These are phyloP conservation scores for Pogonocherus hispidulus DNA, from an alignment of 2,888 invertebrate species.

Conservation along the genomic window DNA sequence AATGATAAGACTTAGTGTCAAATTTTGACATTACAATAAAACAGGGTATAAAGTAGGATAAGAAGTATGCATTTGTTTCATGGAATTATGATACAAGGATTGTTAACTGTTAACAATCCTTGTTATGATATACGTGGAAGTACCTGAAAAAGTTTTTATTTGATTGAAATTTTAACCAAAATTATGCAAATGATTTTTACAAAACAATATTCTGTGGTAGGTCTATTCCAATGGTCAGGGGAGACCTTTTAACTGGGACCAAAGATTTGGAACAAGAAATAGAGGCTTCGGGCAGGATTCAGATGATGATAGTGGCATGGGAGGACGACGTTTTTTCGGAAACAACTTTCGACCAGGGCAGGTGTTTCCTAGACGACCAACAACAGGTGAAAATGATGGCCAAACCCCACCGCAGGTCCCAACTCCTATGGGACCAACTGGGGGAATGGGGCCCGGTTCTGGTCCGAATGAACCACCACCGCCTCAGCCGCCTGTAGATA, in stretches of 20 bases:
- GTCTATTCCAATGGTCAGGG: background rate
- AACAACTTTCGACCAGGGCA: background rate
- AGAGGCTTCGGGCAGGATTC: background rate
- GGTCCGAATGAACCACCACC: background rate
- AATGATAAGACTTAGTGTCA: too few relatives aligned
- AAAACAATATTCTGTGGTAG: background rate
- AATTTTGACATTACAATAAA: too few relatives aligned
- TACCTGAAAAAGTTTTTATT: too few relatives aligned
- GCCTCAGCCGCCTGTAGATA: background rate
- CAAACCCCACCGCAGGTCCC: background rate
- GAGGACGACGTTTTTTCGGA: background rate
- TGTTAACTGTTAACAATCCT: too few relatives aligned
- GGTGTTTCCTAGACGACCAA: background rate
- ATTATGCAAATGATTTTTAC: too few relatives aligned
- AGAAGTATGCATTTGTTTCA: too few relatives aligned
- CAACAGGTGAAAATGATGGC: background rate
- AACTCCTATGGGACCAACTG: background rate
- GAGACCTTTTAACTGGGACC: slow-evolving; percentile 12
- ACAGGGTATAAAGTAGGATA: too few relatives aligned
- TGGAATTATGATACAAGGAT: too few relatives aligned
- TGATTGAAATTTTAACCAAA: too few relatives aligned
- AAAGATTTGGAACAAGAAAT: background rate
- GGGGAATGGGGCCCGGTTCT: background rate
- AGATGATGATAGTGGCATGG: background rate
- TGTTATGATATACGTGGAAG: too few relatives aligned